Percentiles rank a stretch among this genome's conserved stretches.
These are phyloP conservation scores for Tyrannus savana DNA, from an alignment of 2,113 vertebrate genomes.

Conservation along the genomic window DNA sequence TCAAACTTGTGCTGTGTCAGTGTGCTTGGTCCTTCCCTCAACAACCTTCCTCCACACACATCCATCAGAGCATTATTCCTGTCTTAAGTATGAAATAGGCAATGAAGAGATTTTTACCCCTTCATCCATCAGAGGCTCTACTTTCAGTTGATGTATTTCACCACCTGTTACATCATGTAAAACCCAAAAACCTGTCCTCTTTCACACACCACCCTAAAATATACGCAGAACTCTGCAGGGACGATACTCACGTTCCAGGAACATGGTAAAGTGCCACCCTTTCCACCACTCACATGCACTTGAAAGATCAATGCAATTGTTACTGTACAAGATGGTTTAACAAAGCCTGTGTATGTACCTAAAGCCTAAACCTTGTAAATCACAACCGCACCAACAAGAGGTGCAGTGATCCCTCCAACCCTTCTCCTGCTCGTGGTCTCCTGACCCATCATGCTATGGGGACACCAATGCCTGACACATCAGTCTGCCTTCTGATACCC, in stretches of 20 bases:
- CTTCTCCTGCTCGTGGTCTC: not conserved
- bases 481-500: not conserved
- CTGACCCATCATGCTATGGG: not conserved
- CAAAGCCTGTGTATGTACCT: rapidly evolving
- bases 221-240: not conserved
- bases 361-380: not conserved
- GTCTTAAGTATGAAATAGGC: not conserved
- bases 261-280: not conserved
- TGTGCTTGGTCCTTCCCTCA: not conserved
- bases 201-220: not conserved
- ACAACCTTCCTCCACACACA: not conserved
- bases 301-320: not conserved
- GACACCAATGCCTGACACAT: not conserved
- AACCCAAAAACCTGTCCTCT: too few species aligned
- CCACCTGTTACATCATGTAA: not conserved
- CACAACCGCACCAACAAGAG: rapidly evolving
- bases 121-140: not conserved
- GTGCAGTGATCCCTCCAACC: not conserved
- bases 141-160: not conserved
- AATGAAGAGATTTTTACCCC: not conserved
- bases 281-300: not conserved
- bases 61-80: not conserved
- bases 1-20: not conserved
- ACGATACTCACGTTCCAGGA: not conserved
- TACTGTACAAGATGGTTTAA: not conserved